Conservation (phyloP, 53 echinoderm and acorn worm genomes). For the Arbacia lixula region DNA sequence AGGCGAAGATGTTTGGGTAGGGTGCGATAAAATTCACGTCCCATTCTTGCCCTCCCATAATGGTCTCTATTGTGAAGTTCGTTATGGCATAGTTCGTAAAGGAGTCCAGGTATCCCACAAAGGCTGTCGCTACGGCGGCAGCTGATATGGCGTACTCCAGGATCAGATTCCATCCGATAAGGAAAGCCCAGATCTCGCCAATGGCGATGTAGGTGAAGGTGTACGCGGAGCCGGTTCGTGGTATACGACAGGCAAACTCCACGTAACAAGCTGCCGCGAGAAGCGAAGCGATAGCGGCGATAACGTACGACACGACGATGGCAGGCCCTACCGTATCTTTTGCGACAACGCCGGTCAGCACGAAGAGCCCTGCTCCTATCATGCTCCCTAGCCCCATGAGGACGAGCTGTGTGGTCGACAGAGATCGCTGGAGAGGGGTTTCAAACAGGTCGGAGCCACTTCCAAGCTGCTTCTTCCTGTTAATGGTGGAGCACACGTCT, state of each 20-base stretch:
- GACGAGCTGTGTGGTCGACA: constrained; percentile 71
- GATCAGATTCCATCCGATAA: constrained; percentile 85
- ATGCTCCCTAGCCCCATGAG: constrained; percentile 72
- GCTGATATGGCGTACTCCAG: constrained; percentile 80
- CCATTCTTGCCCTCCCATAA: constrained; percentile 58
- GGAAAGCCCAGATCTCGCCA: constrained; percentile 82
- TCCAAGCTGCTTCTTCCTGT: constrained; percentile 19
- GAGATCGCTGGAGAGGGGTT: constrained; percentile 64
- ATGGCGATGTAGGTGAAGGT: constrained; percentile 75
- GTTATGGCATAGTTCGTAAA: constrained; percentile 56
- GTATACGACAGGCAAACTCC: constrained; percentile 79
- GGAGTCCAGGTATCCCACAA: constrained; percentile 81
- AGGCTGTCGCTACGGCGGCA: constrained; percentile 71
- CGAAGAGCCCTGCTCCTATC: constrained; percentile 84
- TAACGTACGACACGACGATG: constrained; percentile 71
- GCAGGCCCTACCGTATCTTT: constrained; percentile 80
- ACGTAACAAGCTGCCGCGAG: constrained; percentile 78
- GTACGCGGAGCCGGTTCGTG: constrained; percentile 86
- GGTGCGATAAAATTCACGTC: constrained; percentile 54
- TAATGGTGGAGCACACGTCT: not conserved
- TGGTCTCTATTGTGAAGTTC: constrained; percentile 67
- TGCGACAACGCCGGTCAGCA: constrained; percentile 80
- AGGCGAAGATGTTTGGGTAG: constrained; percentile 70
- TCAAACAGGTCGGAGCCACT: constrained; percentile 4
- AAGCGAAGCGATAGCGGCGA: constrained; percentile 69